A percentile compares a stretch with the other conserved stretches of the same genome.
Conservation (phyloP, 53 echinoderm and acorn worm genomes). For the Arbacia lixula region DNA sequence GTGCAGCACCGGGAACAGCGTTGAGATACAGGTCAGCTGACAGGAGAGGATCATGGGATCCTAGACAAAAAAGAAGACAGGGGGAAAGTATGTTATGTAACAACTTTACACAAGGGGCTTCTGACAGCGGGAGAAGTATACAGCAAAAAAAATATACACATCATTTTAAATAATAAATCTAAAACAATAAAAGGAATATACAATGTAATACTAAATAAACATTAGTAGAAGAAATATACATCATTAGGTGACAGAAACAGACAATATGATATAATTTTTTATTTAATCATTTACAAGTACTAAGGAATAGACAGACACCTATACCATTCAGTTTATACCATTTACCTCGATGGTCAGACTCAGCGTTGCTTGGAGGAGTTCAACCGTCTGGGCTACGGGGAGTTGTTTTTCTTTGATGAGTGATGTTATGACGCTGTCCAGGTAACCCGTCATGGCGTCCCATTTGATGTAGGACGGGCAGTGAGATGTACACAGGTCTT, state of each 20-base stretch:
- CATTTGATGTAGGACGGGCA: constrained; percentile 83
- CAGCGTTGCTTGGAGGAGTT: constrained; percentile 69
- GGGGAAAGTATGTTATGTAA: neutral
- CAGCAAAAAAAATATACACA: too few species aligned
- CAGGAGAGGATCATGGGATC: constrained; percentile 93
- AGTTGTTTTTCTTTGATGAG: constrained; percentile 42
- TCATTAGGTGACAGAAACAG: too few species aligned
- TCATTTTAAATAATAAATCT: too few species aligned
- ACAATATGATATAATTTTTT: too few species aligned
- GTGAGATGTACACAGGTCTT: constrained; percentile 68
- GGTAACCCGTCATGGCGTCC: constrained; percentile 94
- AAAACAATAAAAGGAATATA: too few species aligned
- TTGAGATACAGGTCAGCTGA: constrained; percentile 89
- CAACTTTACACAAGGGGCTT: too few species aligned
- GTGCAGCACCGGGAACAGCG: constrained; percentile 81
- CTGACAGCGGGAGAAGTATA: too few species aligned
- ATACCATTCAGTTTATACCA: too few species aligned
- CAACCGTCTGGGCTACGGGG: constrained; percentile 15
- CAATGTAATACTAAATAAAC: too few species aligned
- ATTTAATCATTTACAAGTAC: too few species aligned
- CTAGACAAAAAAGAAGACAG: constrained; percentile 52
- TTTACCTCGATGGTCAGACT: constrained; percentile 60
- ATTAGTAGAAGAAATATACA: too few species aligned
- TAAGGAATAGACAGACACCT: too few species aligned
- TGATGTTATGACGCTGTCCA: constrained; percentile 79